phyloP scores from a whole-genome alignment of 1,140 invertebrate species.

The Sipha flava region DNA sequence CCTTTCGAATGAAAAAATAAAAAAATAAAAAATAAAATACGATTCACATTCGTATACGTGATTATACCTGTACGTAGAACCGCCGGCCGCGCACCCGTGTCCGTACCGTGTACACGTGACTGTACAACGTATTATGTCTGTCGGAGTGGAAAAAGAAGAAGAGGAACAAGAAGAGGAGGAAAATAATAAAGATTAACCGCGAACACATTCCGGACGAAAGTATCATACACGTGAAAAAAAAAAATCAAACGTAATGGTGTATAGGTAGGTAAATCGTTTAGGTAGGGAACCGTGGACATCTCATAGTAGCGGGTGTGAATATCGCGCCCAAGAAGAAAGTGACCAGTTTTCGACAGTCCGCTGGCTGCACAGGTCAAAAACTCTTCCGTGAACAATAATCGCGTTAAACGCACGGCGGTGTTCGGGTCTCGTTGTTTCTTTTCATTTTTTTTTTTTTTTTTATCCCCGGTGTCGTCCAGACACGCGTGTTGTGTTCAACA shows the following conservation, averaged over 20 bases:
- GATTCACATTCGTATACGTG: not conserved
- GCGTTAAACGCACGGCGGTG: too few species aligned
- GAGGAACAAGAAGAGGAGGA: not conserved
- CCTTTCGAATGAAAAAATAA: too few species aligned
- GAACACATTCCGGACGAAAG: slow-evolving; percentile 26
- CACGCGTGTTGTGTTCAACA: too few species aligned
- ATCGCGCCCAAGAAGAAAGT: slow-evolving; percentile 28
- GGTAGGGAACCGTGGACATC: slow-evolving; percentile 18
- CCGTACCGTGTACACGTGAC: too few species aligned
- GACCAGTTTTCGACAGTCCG: slow-evolving; percentile 27
- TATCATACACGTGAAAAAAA: not conserved
- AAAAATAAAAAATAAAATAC: slow-evolving; percentile 7
- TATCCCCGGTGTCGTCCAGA: too few species aligned
- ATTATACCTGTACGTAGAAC: not conserved
- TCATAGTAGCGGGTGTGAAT: slow-evolving; percentile 24
- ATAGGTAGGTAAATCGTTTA: slow-evolving; percentile 12
- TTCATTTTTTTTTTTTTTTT: too few species aligned
- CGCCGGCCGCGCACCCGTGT: not conserved
- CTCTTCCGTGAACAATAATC: slow-evolving; percentile 6
- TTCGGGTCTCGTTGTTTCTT: too few species aligned
- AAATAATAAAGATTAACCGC: not conserved
- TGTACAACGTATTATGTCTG: not conserved
- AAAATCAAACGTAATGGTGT: slow-evolving; percentile 8
- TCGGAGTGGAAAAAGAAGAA: not conserved
- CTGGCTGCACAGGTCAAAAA: slow-evolving; percentile 21